Evolutionary conservation across 2,888 invertebrate species (phyloP), one percentile per base, ranked within the genome.

Genomic region (Aradus depressus): DNA sequence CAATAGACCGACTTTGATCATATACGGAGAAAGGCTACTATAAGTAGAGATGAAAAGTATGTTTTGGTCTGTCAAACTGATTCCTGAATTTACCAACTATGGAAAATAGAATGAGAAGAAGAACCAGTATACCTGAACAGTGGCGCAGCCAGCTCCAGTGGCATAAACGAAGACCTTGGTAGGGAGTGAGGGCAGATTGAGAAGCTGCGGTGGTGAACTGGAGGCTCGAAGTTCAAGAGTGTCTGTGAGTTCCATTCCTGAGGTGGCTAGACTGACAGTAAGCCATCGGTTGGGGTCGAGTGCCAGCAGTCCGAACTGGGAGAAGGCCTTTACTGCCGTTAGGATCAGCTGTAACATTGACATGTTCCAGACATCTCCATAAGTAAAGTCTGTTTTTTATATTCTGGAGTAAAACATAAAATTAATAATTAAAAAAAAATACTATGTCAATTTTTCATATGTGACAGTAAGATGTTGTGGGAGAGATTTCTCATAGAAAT

Each of bases 201-300:
- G 64, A 0, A 71, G 69, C 35, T 76, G 69, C 0, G 75, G 70
- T 0, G 72, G 69, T 22, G 61, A 53, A n/a, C 62, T 57, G 18
- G 70, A 69, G 0, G 75, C 73, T 37, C 74, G 70, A 1, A 80
- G 66, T 55, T 78, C 78, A 25, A 79, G 57, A 0, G 80, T 80
- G 58, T 80, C 80, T 0, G 80, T 80, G n/a, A 80, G 64, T 59
- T 80, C 80, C 80, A 80, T 80, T 2, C 79, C 79, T 0, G 79
- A 79, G 14, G 80, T 80, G 1, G 80, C 80, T n/a, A 80, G 63
- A 0, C 79, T 79, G 1, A 80, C 75, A 1, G 79, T 79, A 4
- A 80, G 66, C 0, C 76, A 73, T 39, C 79, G 69, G 58, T 79
- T 79, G 23, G 74, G 70, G 56, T 79, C 79, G 60, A 73, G 73